A percentile compares a stretch with the other conserved stretches of the same genome.
Evolutionary conservation across 2,113 vertebrate genomes (phyloP).

Genomic region (Chaenogobius annularis): DNA sequence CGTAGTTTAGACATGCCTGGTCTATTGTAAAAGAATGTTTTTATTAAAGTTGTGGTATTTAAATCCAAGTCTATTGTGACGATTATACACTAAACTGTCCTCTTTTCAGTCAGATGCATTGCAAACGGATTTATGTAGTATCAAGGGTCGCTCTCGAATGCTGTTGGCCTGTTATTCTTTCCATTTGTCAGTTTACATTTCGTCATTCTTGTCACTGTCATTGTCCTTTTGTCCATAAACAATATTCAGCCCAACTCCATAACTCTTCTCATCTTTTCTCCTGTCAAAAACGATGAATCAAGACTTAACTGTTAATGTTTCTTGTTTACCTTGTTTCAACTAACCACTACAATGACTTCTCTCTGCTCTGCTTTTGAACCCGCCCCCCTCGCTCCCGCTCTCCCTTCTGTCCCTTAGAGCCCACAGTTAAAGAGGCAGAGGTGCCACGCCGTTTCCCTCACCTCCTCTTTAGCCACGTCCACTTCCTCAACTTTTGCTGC

Average conservation of each 20-base stretch:
- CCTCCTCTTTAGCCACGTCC: constrained; percentile 84
- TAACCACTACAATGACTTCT: background rate
- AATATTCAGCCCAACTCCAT: background rate
- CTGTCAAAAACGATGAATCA: background rate
- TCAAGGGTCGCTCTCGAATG: no score
- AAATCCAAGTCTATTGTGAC: no score
- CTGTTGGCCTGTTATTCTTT: no score
- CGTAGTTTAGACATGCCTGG: no score
- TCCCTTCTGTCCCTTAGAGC: constrained; percentile 63
- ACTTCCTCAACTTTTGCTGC: constrained; percentile 73
- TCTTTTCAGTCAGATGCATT: no score
- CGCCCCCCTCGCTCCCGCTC: background rate
- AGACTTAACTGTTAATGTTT: background rate
- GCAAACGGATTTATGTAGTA: no score
- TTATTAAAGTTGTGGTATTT: no score
- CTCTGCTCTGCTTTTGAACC: background rate
- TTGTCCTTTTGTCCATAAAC: background rate
- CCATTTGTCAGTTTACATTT: no score
- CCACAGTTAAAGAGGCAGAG: constrained; percentile 82
- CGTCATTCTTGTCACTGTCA: no score
- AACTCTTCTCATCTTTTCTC: background rate
- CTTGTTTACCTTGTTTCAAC: background rate
- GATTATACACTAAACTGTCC: no score
- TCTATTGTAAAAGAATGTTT: no score
- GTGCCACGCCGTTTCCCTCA: constrained; percentile 86